phyloP scores from a whole-genome alignment of 2,113 vertebrate species.

The Amazona vittata region DNA sequence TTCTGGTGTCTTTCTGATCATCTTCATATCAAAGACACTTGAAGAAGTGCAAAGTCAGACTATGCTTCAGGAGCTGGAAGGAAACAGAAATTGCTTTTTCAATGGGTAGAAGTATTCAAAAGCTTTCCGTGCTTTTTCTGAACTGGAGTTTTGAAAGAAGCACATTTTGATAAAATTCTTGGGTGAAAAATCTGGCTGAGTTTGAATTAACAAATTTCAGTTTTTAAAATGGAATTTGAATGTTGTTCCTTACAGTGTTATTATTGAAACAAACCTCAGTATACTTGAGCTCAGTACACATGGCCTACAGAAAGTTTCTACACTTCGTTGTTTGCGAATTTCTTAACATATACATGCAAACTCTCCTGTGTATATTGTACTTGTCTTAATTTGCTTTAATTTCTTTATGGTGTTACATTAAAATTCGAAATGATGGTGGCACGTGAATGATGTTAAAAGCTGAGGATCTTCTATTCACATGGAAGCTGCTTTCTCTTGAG shows the following conservation, averaged over 20 bases:
- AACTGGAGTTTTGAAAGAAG: not conserved
- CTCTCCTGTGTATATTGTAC: not conserved
- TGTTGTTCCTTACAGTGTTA: not conserved
- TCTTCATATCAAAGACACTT: not conserved
- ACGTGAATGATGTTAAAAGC: not conserved
- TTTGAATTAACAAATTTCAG: not conserved
- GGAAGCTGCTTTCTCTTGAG: constrained; percentile 4
- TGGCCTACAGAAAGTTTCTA: not conserved
- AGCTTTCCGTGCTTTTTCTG: not conserved
- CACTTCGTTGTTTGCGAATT: not conserved
- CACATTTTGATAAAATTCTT: not conserved
- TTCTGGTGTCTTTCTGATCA: not conserved
- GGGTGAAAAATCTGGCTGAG: not conserved
- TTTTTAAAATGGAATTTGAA: not conserved
- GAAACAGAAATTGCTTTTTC: not conserved
- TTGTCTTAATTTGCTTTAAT: not conserved
- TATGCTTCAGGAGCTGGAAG: not conserved
- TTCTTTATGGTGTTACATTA: not conserved
- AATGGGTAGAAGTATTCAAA: not conserved
- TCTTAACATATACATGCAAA: not conserved
- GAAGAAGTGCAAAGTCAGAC: not conserved
- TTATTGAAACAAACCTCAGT: not conserved
- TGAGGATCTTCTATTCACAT: not conserved
- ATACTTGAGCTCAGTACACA: not conserved
- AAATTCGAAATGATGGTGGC: not conserved